Evolutionary conservation across 2,797 vertebrate genomes (phyloP).

Genomic region (Botia kubotai): DNA sequence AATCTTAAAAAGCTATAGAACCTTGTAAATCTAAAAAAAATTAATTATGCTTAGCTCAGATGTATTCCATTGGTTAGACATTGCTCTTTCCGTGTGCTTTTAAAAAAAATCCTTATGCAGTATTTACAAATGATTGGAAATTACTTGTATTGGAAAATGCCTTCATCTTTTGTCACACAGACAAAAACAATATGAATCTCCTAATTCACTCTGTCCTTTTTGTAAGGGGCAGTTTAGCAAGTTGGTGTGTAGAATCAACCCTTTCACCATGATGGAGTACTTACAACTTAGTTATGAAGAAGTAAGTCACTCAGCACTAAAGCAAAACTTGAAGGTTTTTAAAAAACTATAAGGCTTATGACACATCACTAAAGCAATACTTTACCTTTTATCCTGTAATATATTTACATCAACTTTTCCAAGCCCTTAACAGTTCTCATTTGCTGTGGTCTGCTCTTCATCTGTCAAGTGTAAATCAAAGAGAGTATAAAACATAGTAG

Average conservation of each 20-base stretch:
- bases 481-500: constrained; percentile 16
- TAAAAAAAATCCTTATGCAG: too few species aligned
- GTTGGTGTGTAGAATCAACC: constrained; percentile 83
- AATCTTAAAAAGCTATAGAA: too few species aligned
- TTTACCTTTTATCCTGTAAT: too few species aligned
- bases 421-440: neutral
- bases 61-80: too few species aligned
- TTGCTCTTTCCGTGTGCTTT: too few species aligned
- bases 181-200: neutral
- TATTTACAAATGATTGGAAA: too few species aligned
- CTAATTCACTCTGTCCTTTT: constrained; percentile 54
- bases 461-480: constrained; percentile 21
- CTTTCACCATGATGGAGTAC: constrained; percentile 84
- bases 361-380: neutral
- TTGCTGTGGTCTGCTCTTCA: constrained; percentile 15
- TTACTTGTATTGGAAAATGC: too few species aligned
- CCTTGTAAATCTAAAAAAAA: too few species aligned
- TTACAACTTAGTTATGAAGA: constrained; percentile 93
- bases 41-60: too few species aligned
- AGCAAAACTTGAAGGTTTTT: neutral
- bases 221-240: constrained; percentile 61
- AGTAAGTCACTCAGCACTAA: constrained; percentile 71
- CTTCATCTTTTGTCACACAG: too few species aligned
- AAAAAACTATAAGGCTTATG: too few species aligned
- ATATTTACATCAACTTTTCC: constrained; percentile 11